phyloP scores from a whole-genome alignment of 2,797 vertebrate genomes.

The Crenichthys baileyi region DNA sequence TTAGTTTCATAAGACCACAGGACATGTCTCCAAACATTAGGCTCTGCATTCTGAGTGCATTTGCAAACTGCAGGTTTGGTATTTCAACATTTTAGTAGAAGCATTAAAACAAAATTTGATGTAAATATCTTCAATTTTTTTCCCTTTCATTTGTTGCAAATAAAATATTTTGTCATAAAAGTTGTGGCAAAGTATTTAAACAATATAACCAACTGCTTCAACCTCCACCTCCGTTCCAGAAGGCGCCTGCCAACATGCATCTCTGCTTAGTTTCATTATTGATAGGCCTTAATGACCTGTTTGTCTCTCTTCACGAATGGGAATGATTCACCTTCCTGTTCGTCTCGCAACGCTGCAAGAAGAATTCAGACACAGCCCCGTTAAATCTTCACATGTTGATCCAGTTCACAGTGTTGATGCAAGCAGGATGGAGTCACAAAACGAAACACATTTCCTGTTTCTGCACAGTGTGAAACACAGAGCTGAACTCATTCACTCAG shows the following conservation, averaged over 20 bases:
- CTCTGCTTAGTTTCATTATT: constrained; percentile 71
- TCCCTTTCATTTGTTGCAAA: neutral
- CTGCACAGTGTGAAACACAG: neutral
- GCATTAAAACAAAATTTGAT: neutral
- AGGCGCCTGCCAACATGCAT: constrained; percentile 46
- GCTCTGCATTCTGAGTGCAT: neutral
- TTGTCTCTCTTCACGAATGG: constrained; percentile 71
- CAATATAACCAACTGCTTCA: neutral
- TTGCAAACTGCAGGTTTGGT: neutral
- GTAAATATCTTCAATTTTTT: neutral
- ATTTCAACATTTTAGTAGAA: neutral
- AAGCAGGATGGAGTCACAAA: neutral
- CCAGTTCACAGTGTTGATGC: neutral
- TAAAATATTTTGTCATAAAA: neutral
- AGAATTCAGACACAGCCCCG: constrained; percentile 42
- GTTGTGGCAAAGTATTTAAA: neutral
- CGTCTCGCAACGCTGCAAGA: constrained; percentile 49
- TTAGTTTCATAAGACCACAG: neutral
- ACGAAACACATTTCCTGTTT: neutral
- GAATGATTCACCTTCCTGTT: constrained; percentile 68
- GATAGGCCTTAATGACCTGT: constrained; percentile 73
- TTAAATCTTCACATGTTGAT: constrained; percentile 26
- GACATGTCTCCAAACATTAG: neutral
- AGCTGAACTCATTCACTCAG: neutral
- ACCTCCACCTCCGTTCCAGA: constrained; percentile 19